Conservation (phyloP, 2,113 vertebrate genomes). For the Ivindomyrus marchei region DNA sequence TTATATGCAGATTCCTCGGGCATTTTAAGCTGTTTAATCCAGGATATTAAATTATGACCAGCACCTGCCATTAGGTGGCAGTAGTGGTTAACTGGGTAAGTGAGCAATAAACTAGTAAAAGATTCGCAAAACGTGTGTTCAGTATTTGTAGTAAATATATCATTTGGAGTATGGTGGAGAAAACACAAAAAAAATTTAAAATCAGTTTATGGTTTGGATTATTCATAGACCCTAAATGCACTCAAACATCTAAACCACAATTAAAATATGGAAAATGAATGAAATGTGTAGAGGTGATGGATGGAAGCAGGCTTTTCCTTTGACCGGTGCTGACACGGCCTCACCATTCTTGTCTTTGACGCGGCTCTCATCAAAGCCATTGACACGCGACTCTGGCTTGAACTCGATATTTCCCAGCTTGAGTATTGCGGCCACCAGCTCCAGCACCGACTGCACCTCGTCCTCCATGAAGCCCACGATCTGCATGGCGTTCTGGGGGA, state of each 20-base stretch:
- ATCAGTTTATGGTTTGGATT: neutral
- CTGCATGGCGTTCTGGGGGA: conserved; percentile 88
- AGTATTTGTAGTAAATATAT: neutral
- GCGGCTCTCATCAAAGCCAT: conserved; percentile 90
- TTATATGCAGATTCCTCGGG: neutral
- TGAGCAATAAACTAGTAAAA: neutral
- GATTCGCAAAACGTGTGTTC: neutral
- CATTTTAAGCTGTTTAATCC: neutral
- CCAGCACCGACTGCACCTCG: conserved; percentile 80
- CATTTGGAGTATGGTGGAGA: neutral
- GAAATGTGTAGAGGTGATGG: neutral
- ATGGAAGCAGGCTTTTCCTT: neutral
- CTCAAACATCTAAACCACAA: neutral
- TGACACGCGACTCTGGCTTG: conserved; percentile 90
- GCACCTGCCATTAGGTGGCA: conserved; percentile 49
- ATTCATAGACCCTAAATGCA: neutral
- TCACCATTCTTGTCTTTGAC: conserved; percentile 96
- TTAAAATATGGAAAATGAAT: neutral
- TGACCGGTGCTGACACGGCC: neutral
- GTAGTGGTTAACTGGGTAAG: conserved; percentile 20
- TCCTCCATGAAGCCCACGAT: conserved; percentile 97
- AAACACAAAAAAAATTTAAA: neutral
- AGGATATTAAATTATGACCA: neutral
- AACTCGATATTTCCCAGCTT: conserved; percentile 97
- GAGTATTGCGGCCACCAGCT: conserved; percentile 85